Conservation (phyloP, 2,797 vertebrate genomes). For the Catamblyrhynchus diadema region DNA sequence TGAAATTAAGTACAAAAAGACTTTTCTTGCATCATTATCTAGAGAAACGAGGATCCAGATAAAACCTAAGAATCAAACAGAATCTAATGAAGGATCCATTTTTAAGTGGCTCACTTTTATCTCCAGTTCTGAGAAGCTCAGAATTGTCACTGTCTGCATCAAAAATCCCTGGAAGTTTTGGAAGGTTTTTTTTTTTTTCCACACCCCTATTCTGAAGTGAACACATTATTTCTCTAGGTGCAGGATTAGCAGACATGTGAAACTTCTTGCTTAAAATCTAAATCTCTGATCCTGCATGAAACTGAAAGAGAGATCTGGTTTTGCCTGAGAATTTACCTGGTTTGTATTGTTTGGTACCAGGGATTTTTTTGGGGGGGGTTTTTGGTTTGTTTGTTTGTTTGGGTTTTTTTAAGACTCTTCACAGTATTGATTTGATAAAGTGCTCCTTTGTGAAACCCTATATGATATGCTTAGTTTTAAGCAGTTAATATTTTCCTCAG, state of each 20-base stretch:
- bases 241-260: not conserved
- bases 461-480: not conserved
- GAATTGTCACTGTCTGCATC: not conserved
- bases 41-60: not conserved
- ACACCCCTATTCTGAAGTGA: fast-evolving
- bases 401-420: not conserved
- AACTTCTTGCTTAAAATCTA: not conserved
- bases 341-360: not conserved
- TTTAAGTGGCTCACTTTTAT: not conserved
- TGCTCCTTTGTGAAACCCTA: not conserved
- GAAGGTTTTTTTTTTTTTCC: not conserved
- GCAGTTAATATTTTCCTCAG: not conserved
- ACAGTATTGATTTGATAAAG: not conserved
- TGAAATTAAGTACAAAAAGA: not conserved
- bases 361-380: not conserved
- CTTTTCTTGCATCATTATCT: not conserved
- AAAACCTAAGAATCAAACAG: not conserved
- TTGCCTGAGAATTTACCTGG: not conserved
- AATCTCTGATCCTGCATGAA: not conserved
- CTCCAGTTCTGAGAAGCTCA: not conserved
- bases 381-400: no score
- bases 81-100: not conserved
- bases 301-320: not conserved
- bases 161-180: not conserved
- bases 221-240: not conserved